A percentile compares a stretch with the other conserved stretches of the same genome.
phyloP scores from a whole-genome alignment of 2,888 invertebrate species.

The Steinernema scapterisci region DNA sequence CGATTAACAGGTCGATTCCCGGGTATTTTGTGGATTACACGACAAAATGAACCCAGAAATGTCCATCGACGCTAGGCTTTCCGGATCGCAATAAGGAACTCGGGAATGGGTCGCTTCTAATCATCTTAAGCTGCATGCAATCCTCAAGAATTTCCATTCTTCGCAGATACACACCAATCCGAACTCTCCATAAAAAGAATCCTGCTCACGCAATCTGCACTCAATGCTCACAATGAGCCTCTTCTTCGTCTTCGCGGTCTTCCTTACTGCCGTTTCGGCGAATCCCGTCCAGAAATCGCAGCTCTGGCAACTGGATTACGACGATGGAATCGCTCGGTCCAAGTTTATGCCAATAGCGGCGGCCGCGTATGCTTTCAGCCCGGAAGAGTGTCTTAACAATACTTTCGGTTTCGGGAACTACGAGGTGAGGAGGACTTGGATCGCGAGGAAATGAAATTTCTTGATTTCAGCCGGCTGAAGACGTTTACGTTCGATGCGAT shows the following conservation, averaged over 20 bases:
- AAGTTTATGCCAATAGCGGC: constrained; percentile 35
- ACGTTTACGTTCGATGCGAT: neutral
- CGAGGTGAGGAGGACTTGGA: neutral
- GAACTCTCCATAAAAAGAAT: too few relatives aligned
- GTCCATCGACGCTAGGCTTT: too few relatives aligned
- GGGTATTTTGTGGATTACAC: too few relatives aligned
- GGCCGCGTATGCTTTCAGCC: constrained; percentile 32
- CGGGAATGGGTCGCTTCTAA: too few relatives aligned
- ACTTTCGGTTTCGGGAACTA: neutral
- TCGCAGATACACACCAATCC: neutral
- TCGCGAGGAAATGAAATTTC: neutral
- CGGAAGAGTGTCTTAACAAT: neutral
- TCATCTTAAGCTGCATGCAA: too few relatives aligned
- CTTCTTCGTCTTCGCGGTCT: neutral
- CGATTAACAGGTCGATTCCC: too few relatives aligned
- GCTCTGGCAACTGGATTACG: neutral
- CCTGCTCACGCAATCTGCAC: too few relatives aligned
- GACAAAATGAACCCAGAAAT: too few relatives aligned
- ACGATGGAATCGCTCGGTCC: neutral
- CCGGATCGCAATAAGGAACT: too few relatives aligned
- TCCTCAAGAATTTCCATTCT: too few relatives aligned
- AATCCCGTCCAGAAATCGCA: neutral
- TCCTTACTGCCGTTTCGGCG: neutral
- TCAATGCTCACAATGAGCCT: neutral
- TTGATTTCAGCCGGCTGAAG: neutral